phyloP scores from a whole-genome alignment of 2,797 vertebrate species.

The Phyllotis vaccarum region DNA sequence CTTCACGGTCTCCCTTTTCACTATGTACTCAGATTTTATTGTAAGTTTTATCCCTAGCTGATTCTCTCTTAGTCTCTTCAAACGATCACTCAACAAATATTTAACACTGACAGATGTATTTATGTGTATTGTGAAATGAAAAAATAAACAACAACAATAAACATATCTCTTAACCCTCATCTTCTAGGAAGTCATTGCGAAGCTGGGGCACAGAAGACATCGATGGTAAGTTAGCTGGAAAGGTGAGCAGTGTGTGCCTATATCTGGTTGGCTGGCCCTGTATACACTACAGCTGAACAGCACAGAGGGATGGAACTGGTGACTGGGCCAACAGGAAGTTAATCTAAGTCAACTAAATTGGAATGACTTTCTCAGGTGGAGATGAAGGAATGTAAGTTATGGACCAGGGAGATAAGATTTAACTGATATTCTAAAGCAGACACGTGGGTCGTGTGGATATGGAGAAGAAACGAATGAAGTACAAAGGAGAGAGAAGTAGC shows the following conservation, averaged over 20 bases:
- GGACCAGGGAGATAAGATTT: neutral
- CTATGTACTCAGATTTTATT: neutral
- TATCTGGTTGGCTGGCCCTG: no score
- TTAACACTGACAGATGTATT: neutral
- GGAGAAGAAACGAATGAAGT: neutral
- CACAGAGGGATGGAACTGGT: neutral
- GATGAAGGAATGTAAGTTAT: neutral
- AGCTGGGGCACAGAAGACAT: neutral
- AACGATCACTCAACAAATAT: neutral
- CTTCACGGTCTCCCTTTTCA: neutral
- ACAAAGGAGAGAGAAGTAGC: neutral
- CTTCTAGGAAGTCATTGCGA: neutral
- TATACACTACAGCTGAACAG: neutral
- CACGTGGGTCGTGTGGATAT: neutral
- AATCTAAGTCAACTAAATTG: neutral
- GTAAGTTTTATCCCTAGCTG: slow-evolving; percentile 7
- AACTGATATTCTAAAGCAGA: neutral
- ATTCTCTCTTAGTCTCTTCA: neutral
- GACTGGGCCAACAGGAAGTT: neutral
- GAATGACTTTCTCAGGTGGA: neutral
- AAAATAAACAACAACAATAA: neutral
- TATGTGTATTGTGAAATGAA: neutral
- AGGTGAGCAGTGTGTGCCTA: neutral
- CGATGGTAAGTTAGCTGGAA: neutral
- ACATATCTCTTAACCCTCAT: neutral